Evolutionary conservation across 1,140 invertebrate genomes (phyloP), one percentile per base, ranked within the genome.

Genomic region (Zaprionus kolodkinae): DNA sequence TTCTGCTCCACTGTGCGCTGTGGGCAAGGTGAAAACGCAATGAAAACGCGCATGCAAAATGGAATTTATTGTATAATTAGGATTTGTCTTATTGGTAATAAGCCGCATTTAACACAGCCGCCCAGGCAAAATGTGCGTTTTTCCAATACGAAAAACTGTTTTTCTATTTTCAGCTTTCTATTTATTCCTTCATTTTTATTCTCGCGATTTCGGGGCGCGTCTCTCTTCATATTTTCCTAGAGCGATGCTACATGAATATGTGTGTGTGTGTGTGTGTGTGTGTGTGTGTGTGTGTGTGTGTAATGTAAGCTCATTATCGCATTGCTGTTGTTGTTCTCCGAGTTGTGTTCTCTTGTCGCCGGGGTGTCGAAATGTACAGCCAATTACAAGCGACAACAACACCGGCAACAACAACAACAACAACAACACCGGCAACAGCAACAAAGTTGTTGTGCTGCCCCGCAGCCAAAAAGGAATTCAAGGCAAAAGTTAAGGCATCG

Each of bases 51-150:
- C 85, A 89, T 89, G 86, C 86, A 89, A 89, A 89, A 89, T 87
- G 88, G 83, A 91, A 91, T 91, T 91, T 91, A 91, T 91, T 91
- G 88, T 91, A 88, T 91, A 91, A 91, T 91, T 91, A 91, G 88
- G 88, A 91, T 91, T 91, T 91, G 88, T 91, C 81, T 91, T 85
- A 91, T 91, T 91, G 83, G 83, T 85, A 89, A 89, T 89, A 89
- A 89, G 85, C 76, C 72, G 54, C 78, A 83, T 88, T 90, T 82
- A 86, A 79, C 81, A 81, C 75, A 78, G 54, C 72, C 50, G 63
- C 67, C 62, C 50, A 55, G 54, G 40, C 48, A 52, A 72, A 62
- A 72, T 64, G 64, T 65, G 71, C 71, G 71, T 56, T 21, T 72
- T 76, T 76, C 68, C 60, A 72, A 40, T 48, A 15, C 40, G n/a